Percentiles rank a stretch among this genome's conserved stretches.
These are phyloP conservation scores for Thalassoma bifasciatum DNA, from an alignment of 2,113 vertebrate genomes.

Conservation along the genomic window DNA sequence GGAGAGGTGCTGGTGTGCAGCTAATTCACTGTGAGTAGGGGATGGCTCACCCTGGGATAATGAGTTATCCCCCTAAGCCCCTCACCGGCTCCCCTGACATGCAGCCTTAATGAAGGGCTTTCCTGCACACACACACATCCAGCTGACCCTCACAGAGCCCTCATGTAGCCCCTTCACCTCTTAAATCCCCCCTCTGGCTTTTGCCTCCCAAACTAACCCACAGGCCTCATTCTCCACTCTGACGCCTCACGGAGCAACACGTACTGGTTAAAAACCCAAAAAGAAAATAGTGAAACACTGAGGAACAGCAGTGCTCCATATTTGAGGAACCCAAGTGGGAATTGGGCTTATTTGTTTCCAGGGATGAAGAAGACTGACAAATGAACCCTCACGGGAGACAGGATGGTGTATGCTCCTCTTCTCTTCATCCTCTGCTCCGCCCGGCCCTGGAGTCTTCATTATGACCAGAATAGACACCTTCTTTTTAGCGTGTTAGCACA, in stretches of 20 bases:
- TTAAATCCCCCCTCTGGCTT: constrained; percentile 47
- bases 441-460: constrained; percentile 80
- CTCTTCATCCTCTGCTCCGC: constrained; percentile 44
- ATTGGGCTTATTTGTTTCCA: constrained; percentile 80
- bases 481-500: constrained; percentile 78
- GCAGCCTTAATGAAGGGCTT: constrained; percentile 67
- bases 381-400: constrained; percentile 68
- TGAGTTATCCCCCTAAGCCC: constrained; percentile 62
- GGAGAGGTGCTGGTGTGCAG: constrained; percentile 23
- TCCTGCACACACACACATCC: constrained; percentile 43
- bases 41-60: constrained; percentile 62
- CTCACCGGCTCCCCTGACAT: constrained; percentile 58
- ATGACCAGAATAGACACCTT: constrained; percentile 80
- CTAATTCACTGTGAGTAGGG: constrained; percentile 51
- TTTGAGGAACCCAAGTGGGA: constrained; percentile 59
- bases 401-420: constrained; percentile 46
- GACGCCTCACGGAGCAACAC: constrained; percentile 22
- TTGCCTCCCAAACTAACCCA: constrained; percentile 26
- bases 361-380: constrained; percentile 79
- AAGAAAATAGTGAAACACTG: constrained; percentile 26
- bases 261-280: constrained; percentile 46
- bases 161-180: constrained; percentile 28
- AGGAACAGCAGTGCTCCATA: constrained; percentile 60
- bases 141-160: constrained; percentile 62
- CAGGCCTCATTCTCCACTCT: constrained; percentile 44